Conservation (phyloP, 1,140 invertebrate genomes). For the Riptortus pedestris region DNA sequence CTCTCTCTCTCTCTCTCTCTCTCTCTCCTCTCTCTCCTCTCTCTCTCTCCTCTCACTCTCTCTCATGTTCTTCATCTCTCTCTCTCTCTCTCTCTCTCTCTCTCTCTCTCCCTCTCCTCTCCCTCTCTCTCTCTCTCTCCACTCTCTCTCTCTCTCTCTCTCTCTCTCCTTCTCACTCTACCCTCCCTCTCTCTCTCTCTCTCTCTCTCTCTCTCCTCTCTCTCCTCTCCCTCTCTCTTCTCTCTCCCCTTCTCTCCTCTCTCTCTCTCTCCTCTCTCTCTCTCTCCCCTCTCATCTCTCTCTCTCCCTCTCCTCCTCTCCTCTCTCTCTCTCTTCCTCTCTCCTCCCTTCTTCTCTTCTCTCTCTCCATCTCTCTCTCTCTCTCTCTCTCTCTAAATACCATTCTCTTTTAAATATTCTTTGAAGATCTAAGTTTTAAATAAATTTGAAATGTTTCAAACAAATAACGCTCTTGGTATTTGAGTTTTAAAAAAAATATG, state of each 20-base stretch:
- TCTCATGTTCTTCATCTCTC: not conserved
- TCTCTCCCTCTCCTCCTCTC: not conserved
- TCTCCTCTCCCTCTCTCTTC: not conserved
- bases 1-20: slow-evolving; percentile 28
- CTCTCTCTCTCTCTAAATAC: no score
- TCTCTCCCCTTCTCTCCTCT: not conserved
- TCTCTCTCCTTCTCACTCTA: not conserved
- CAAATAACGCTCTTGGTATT: no score
- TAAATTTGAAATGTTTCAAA: no score
- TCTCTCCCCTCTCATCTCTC: not conserved
- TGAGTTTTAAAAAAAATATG: no score
- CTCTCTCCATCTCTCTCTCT: no score
- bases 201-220: not conserved
- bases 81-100: slow-evolving; percentile 17
- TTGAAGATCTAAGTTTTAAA: no score
- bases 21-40: no score
- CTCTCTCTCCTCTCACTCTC: not conserved
- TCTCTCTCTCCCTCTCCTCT: slow-evolving; percentile 27
- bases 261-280: not conserved
- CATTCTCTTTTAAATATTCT: no score
- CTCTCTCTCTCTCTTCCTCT: not conserved
- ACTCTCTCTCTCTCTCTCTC: not conserved
- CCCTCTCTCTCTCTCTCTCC: not conserved
- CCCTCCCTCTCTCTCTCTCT: not conserved
- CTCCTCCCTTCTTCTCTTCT: not conserved